Evolutionary conservation across 2,797 vertebrate genomes (phyloP), one percentile per base, ranked within the genome.

Genomic region (Morus bassanus): DNA sequence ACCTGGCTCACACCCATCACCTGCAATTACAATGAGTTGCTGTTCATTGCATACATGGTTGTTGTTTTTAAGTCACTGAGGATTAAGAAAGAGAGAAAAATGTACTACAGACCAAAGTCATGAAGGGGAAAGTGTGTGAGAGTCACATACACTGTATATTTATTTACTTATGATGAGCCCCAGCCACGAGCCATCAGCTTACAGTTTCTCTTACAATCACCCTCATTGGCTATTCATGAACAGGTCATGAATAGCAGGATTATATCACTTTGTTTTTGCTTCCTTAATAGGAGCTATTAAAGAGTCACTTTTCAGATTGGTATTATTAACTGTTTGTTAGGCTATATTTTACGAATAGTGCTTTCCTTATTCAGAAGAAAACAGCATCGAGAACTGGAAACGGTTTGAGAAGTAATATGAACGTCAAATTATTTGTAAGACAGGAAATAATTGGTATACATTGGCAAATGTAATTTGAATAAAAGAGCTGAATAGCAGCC

Each of bases 71-170:
- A 93, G 92, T 82, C 96, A 88, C 94, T 43, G 45, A 95, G 95
- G 96, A 96, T 96, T 97, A 95, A 77, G 84, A 94, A 95, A 91
- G 85, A 96, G 87, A 93, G 95, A 96, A 94, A 97, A 97, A 97
- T 95, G 78, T 89, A 69, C 95, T 88, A 73, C 68, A 93, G 93
- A 95, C 90, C 53, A 46, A 96, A 95, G 61, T 65, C 88, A 92
- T 94, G 96, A 97, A 97, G 93, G 81, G 86, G 77, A 95, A 96
- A 85, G 87, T 95, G 77, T 95, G 80, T 91, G 88, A 68, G 92
- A 96, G 85, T 93, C 80, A 94, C 48, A 94, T 88, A 59, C 43
- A 51, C 79, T 84, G 90, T 85, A 85, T 97, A 97, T 97, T 97
- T 97, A 76, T 96, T 89, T 97, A 93, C 93, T 89, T 94, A 91